Conservation (phyloP, 2,797 vertebrate species). For the Otolemur crassicaudatus region DNA sequence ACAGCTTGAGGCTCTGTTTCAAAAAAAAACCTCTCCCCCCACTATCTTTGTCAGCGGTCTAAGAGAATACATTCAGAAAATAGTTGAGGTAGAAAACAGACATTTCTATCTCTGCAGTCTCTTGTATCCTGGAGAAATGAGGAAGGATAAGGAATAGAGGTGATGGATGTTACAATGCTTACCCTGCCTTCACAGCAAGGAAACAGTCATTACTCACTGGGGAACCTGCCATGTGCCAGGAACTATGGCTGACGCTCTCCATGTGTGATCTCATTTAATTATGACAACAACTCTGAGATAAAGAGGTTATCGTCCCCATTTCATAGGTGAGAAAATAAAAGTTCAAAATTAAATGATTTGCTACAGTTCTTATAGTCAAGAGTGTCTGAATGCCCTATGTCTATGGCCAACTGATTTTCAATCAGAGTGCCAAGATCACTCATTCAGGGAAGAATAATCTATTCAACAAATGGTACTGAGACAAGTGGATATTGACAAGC, state of each 20-base stretch:
- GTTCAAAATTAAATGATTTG: conserved; percentile 48
- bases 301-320: neutral
- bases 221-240: neutral
- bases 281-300: neutral
- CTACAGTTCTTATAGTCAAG: conserved; percentile 20
- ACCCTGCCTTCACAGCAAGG: neutral
- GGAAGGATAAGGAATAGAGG: neutral
- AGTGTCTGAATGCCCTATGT: neutral
- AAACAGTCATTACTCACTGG: neutral
- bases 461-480: neutral
- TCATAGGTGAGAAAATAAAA: conserved; percentile 35
- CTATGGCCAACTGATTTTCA: neutral
- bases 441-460: neutral
- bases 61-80: neutral
- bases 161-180: neutral
- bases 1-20: too few relatives aligned
- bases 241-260: neutral
- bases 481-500: neutral
- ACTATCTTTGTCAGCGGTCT: neutral
- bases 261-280: neutral
- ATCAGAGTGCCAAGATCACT: neutral
- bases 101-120: neutral
- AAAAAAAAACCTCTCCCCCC: neutral
- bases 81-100: neutral
- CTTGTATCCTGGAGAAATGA: neutral